Evolutionary conservation across 2,888 invertebrate genomes (phyloP), one percentile per base, ranked within the genome.

Genomic region (Sesia apiformis): DNA sequence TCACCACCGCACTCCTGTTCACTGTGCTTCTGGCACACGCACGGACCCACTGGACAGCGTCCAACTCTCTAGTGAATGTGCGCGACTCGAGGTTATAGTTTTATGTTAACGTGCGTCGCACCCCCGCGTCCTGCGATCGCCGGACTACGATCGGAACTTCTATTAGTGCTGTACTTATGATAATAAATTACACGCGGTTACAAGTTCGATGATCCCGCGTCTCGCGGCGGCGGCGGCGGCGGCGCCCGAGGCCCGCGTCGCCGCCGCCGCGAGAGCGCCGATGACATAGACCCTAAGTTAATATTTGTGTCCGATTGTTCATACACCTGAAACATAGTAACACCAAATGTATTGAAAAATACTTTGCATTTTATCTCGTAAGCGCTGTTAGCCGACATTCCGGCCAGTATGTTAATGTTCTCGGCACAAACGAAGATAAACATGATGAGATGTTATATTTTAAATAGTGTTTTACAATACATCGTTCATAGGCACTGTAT

Each of bases 161-260:
- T 84, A 76, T 81, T 87, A 88, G 88, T 86, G 84, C 80, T 82
- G 81, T 81, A 86, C 83, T 87, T 88, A 86, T 87, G 81, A 89
- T 86, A 86, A 86, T 87, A 84, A 84, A 81, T 81, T 74, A 75
- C 73, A 75, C 72, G 81, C 80, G 83, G 78, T 79, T 78, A 73
- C 77, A 71, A 80, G 77, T 73, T 73, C 74, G 74, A 77, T 69
- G 79, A 77, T 74, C 69, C 70, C 68, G 81, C 63, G 74, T 59
- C 73, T 75, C 76, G 80, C 77, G 80, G 74, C 66, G 70, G 60
- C 69, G 67, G 60, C 55, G 58, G 65, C 64, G 23, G 23, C 23
- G 2, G 23, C 23, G 23, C 23, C 23, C 58, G 63, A 6, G 63
- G 23, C 23, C 60, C 65, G 65, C 64, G 67, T 69, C 70, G 63